Conservation (phyloP, 2,113 vertebrate genomes). For the Plectropomus leopardus region DNA sequence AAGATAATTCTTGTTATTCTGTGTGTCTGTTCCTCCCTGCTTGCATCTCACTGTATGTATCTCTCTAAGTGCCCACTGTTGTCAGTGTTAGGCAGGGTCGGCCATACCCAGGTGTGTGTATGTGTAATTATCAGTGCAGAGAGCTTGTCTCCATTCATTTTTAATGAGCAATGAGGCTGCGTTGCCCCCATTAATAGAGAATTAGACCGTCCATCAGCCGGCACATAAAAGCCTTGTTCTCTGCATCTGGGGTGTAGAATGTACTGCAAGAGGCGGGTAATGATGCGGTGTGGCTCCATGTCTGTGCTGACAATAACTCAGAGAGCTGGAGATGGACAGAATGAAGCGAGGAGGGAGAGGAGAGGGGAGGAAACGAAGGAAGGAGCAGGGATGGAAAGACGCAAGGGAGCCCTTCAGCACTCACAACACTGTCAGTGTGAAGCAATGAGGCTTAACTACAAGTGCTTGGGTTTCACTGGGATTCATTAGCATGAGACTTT, state of each 20-base stretch:
- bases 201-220: slow-evolving; percentile 79
- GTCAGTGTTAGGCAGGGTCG: slow-evolving; percentile 44
- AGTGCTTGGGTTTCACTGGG: slow-evolving; percentile 74
- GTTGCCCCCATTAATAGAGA: slow-evolving; percentile 82
- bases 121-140: slow-evolving; percentile 76
- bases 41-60: slow-evolving; percentile 30
- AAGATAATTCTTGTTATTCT: slow-evolving; percentile 41
- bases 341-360: slow-evolving; percentile 30
- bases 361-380: not conserved
- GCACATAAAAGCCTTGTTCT: slow-evolving; percentile 71
- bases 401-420: slow-evolving; percentile 70
- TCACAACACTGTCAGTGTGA: slow-evolving; percentile 72
- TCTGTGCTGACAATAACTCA: slow-evolving; percentile 67
- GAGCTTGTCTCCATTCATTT: slow-evolving; percentile 83
- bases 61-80: slow-evolving; percentile 53
- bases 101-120: slow-evolving; percentile 66
- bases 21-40: slow-evolving; percentile 21
- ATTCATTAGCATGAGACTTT: slow-evolving; percentile 79
- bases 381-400: slow-evolving; percentile 39
- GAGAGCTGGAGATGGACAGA: slow-evolving; percentile 64
- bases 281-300: slow-evolving; percentile 61
- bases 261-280: slow-evolving; percentile 61
- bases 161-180: slow-evolving; percentile 81
- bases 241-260: slow-evolving; percentile 56
- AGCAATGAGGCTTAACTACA: slow-evolving; percentile 74